Conservation (phyloP, 2,888 invertebrate genomes). For the Thecocarcelia acutangulata region DNA sequence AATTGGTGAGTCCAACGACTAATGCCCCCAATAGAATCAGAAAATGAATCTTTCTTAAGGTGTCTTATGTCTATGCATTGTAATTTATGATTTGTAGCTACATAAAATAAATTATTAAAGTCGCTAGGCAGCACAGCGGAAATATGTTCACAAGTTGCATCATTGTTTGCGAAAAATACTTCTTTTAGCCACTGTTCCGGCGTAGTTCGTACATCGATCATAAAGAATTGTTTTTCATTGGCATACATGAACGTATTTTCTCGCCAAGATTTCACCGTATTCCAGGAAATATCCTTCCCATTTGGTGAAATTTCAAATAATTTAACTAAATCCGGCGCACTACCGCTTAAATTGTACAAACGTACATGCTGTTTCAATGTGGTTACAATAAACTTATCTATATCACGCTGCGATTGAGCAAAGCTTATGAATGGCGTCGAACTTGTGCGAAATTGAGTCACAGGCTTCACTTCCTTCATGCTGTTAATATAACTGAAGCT, state of each 20-base stretch:
- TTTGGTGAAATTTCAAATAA: constrained; percentile 65
- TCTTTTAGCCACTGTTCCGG: constrained; percentile 70
- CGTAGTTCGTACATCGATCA: constrained; percentile 75
- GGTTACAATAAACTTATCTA: constrained; percentile 73
- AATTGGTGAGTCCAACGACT: constrained; percentile 79
- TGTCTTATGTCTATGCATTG: constrained; percentile 77
- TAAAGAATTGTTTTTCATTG: constrained; percentile 72
- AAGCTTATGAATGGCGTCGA: constrained; percentile 76
- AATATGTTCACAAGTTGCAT: constrained; percentile 74
- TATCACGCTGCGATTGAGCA: constrained; percentile 71
- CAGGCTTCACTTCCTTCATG: constrained; percentile 18
- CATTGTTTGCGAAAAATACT: constrained; percentile 44
- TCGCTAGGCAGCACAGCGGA: constrained; percentile 74
- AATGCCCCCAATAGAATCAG: constrained; percentile 69
- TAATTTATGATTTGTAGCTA: constrained; percentile 78
- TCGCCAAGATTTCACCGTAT: constrained; percentile 71
- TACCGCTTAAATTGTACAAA: constrained; percentile 72
- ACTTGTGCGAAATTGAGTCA: constrained; percentile 69
- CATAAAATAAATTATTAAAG: constrained; percentile 76
- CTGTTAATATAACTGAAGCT: constrained; percentile 72
- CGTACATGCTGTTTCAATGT: constrained; percentile 76
- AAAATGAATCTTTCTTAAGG: constrained; percentile 71
- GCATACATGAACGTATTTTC: constrained; percentile 75
- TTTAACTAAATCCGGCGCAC: constrained; percentile 53
- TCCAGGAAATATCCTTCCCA: constrained; percentile 73